These are phyloP conservation scores for Ceratina japonica DNA, from an alignment of 1,140 invertebrate genomes.

Conservation along the genomic window DNA sequence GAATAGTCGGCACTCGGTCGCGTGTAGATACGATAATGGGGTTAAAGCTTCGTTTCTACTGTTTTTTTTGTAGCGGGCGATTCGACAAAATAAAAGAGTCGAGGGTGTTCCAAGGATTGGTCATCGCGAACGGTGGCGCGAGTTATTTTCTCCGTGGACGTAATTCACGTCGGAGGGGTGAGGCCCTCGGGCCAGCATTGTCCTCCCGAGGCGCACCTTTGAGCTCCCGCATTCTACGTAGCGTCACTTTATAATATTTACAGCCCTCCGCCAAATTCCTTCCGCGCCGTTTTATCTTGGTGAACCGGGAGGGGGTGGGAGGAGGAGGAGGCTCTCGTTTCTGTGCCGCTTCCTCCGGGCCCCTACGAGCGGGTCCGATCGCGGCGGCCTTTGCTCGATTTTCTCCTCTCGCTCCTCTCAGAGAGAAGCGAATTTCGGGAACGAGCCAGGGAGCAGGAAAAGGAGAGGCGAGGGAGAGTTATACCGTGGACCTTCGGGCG, in stretches of 20 bases:
- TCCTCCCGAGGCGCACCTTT: constrained; percentile 58
- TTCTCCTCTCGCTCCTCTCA: constrained; percentile 55
- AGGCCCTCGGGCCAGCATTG: constrained; percentile 44
- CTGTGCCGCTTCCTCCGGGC: neutral
- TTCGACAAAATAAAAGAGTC: neutral
- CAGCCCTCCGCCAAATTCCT: constrained; percentile 73
- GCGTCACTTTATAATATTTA: constrained; percentile 76
- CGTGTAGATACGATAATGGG: too few relatives aligned
- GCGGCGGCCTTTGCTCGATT: constrained; percentile 63
- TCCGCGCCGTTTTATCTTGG: constrained; percentile 70
- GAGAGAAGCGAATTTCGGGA: constrained; percentile 51
- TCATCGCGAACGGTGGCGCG: constrained; percentile 67
- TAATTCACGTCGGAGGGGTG: constrained; percentile 62
- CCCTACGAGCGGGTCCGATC: neutral
- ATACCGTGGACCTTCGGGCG: neutral
- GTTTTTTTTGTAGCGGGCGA: too few relatives aligned
- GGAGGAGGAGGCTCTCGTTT: constrained; percentile 13
- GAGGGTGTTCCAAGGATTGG: constrained; percentile 56
- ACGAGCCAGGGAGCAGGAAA: neutral
- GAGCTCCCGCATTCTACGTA: constrained; percentile 72
- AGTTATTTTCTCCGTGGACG: constrained; percentile 64
- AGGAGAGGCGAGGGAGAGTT: constrained; percentile 14
- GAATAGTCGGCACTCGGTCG: too few relatives aligned
- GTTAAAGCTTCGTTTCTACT: too few relatives aligned
- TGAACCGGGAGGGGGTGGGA: constrained; percentile 14